Conservation (phyloP, 2,888 invertebrate genomes). For the Nasonovia ribisnigri region DNA sequence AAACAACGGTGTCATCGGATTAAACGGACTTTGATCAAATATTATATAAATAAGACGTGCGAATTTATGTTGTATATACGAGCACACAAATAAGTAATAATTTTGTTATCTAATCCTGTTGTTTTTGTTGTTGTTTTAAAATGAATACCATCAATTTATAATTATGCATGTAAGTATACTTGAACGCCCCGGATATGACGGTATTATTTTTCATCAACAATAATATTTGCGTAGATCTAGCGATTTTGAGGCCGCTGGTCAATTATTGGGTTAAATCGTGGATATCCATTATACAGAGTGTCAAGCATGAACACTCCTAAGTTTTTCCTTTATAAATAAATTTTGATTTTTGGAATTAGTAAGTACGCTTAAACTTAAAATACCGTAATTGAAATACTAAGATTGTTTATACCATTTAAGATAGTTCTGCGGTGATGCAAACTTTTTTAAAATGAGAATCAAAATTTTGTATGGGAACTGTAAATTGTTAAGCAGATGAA, state of each 20-base stretch:
- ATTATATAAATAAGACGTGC: not conserved
- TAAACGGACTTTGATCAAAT: slow-evolving; percentile 15
- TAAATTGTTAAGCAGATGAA: too few relatives aligned
- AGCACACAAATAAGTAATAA: not conserved
- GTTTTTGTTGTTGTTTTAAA: slow-evolving; percentile 29
- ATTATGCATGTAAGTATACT: not conserved
- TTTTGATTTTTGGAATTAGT: not conserved
- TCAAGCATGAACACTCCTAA: not conserved
- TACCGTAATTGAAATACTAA: too few relatives aligned
- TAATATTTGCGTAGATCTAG: not conserved
- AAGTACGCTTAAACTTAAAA: not conserved
- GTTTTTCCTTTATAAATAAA: not conserved
- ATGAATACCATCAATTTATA: not conserved
- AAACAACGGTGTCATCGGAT: not conserved
- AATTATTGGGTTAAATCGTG: not conserved
- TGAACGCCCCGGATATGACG: not conserved
- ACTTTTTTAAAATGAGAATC: too few relatives aligned
- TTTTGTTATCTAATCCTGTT: not conserved
- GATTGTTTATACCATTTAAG: too few relatives aligned
- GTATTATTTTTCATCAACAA: slow-evolving; percentile 32
- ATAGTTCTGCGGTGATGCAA: too few relatives aligned
- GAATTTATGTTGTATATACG: not conserved
- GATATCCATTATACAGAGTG: not conserved
- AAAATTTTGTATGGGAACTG: too few relatives aligned
- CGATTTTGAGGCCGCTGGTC: slow-evolving; percentile 3